Percentiles rank a stretch among this genome's conserved stretches.
These are phyloP conservation scores for Hepsetus odoe DNA, from an alignment of 2,113 vertebrate species.

Conservation along the genomic window DNA sequence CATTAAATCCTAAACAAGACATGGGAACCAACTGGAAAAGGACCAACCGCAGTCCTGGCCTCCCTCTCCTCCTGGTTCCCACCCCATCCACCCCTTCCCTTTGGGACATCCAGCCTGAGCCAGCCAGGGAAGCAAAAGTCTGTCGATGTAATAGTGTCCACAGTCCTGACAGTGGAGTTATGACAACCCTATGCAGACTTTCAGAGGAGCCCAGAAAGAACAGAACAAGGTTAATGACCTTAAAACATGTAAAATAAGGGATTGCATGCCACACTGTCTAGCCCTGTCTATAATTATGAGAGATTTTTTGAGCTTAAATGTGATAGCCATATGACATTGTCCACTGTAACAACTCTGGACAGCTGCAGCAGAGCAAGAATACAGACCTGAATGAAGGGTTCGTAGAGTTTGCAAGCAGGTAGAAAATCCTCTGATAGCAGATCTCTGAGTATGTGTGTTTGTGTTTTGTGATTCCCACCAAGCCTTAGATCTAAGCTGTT, in stretches of 20 bases:
- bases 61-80: background rate
- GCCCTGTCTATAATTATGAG: constrained; percentile 5
- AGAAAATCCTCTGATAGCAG: background rate
- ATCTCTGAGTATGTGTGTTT: background rate
- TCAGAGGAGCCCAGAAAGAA: constrained; percentile 17
- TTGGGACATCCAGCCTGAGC: background rate
- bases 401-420: too few species aligned
- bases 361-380: background rate
- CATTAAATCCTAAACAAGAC: constrained; percentile 65
- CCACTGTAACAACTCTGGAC: constrained; percentile 11
- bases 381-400: background rate
- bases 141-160: constrained; percentile 36
- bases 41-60: constrained; percentile 58
- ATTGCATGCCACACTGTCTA: constrained; percentile 40
- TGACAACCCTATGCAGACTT: background rate
- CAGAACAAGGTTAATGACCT: constrained; percentile 26
- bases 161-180: constrained; percentile 19
- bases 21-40: constrained; percentile 61
- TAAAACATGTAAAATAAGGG: constrained; percentile 52
- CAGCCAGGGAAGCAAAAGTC: constrained; percentile 7
- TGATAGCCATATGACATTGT: constrained; percentile 19
- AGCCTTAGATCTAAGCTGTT: too few species aligned
- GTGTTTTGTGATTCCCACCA: background rate
- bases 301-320: constrained; percentile 44
- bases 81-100: constrained; percentile 11